Percentiles rank a stretch among this genome's conserved stretches.
Conservation (phyloP, 1,140 invertebrate genomes). For the Liolophura sinensis region DNA sequence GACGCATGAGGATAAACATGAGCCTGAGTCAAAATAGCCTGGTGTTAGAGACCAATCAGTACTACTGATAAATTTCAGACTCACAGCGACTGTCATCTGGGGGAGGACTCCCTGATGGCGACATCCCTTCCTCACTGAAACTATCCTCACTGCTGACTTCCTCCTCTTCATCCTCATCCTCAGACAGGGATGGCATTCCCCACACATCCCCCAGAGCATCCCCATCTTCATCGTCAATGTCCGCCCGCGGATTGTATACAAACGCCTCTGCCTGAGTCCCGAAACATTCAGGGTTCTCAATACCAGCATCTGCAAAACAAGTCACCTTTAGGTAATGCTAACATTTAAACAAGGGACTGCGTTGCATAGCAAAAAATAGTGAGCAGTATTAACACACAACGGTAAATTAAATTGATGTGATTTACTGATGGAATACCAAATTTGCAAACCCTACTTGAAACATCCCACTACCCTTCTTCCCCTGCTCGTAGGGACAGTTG, state of each 20-base stretch:
- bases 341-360: no score
- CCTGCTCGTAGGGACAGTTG: no score
- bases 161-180: conserved; percentile 43
- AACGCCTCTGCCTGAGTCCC: conserved; percentile 56
- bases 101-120: conserved; percentile 57
- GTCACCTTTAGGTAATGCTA: no score
- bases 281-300: conserved; percentile 15
- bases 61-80: not conserved
- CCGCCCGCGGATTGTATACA: conserved; percentile 35
- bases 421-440: no score
- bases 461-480: no score
- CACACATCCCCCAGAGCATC: conserved; percentile 41
- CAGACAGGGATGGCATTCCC: conserved; percentile 49
- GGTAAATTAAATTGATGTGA: no score
- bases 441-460: no score
- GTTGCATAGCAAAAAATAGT: no score
- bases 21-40: no score
- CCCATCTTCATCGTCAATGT: conserved; percentile 39
- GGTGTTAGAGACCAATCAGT: no score
- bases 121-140: conserved; percentile 7
- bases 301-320: conserved; percentile 5
- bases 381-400: no score
- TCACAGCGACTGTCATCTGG: conserved; percentile 67
- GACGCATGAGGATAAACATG: no score
- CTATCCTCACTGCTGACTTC: conserved; percentile 17